phyloP scores from a whole-genome alignment of 2,797 vertebrate genomes.

The Morelia viridis region DNA sequence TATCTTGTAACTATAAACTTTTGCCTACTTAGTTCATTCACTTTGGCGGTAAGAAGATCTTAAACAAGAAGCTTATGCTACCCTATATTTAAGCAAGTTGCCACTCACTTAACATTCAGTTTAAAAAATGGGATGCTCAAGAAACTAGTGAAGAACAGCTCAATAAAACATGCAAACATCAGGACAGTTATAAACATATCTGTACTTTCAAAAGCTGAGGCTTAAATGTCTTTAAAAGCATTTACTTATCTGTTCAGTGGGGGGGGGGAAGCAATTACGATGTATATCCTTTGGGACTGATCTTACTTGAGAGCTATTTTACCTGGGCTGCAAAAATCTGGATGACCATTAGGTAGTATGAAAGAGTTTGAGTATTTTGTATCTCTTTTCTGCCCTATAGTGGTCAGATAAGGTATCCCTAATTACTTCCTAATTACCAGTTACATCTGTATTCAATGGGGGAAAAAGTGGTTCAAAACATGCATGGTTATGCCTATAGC shows the following conservation, averaged over 20 bases:
- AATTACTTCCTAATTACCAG: not conserved
- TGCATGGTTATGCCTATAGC: not conserved
- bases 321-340: not conserved
- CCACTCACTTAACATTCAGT: not conserved
- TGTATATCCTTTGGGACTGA: not conserved
- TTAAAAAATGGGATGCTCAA: not conserved
- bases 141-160: not conserved
- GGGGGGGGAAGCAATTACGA: not conserved
- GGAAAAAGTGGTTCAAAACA: not conserved
- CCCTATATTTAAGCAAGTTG: not conserved
- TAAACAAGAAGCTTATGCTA: not conserved
- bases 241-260: not conserved
- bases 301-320: not conserved
- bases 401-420: not conserved
- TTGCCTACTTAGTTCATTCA: slow-evolving; percentile 2
- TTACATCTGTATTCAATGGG: not conserved
- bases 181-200: not conserved
- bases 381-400: not conserved
- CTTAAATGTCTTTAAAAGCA: not conserved
- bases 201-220: not conserved
- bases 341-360: not conserved
- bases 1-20: not conserved
- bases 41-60: not conserved
- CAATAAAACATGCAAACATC: not conserved
- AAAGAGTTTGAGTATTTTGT: not conserved